Conservation (phyloP, 2,113 vertebrate genomes). For the Actinemys pallida region DNA sequence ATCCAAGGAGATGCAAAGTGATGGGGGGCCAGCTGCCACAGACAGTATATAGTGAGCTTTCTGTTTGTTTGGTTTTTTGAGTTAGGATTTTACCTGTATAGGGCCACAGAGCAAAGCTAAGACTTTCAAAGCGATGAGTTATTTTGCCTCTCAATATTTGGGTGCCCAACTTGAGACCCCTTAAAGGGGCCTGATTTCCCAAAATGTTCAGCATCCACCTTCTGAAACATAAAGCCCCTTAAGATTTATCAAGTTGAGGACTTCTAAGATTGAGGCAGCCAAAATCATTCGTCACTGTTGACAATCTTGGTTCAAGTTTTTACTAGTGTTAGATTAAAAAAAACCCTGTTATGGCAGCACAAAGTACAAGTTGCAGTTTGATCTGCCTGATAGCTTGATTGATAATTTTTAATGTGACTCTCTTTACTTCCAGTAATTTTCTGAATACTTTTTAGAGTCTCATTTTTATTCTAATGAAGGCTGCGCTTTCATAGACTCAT, state of each 20-base stretch:
- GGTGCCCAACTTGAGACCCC: neutral
- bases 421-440: neutral
- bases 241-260: neutral
- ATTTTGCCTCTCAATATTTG: neutral
- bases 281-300: neutral
- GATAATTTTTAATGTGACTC: neutral
- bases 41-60: neutral
- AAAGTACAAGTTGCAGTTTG: neutral
- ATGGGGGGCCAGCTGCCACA: neutral
- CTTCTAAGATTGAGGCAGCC: neutral
- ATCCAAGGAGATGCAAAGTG: neutral
- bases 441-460: neutral
- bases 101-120: neutral
- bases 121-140: neutral
- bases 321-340: neutral
- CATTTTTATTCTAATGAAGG: slow-evolving; percentile 19
- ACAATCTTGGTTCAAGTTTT: neutral
- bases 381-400: neutral
- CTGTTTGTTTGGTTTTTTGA: neutral
- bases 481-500: neutral
- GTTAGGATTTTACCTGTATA: neutral
- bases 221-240: neutral
- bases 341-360: neutral
- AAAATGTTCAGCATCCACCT: neutral
- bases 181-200: neutral